Evolutionary conservation across 2,888 invertebrate species (phyloP).

Genomic region (Phyllotreta cruciferae): DNA sequence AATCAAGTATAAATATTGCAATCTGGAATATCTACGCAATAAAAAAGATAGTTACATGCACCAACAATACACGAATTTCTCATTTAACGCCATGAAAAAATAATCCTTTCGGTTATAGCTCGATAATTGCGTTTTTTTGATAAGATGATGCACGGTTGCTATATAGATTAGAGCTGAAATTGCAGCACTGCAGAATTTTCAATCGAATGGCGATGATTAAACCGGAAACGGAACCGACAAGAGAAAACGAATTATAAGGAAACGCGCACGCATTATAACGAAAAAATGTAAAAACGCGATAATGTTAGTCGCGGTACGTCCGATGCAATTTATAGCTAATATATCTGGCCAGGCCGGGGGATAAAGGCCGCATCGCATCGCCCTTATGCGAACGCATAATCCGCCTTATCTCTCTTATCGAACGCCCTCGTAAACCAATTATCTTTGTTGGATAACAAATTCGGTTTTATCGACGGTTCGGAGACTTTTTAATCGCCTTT

Average conservation of each 20-base stretch:
- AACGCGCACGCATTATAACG: slow-evolving; percentile 36
- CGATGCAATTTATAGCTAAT: slow-evolving; percentile 53
- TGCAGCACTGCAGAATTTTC: too few species aligned
- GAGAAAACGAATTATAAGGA: slow-evolving; percentile 35
- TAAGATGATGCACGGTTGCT: too few species aligned
- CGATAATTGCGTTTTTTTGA: too few species aligned
- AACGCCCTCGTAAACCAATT: slow-evolving; percentile 47
- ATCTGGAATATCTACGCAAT: too few species aligned
- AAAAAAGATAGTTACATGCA: too few species aligned
- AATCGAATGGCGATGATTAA: too few species aligned
- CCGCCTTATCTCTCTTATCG: slow-evolving; percentile 46
- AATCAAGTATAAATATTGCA: too few species aligned
- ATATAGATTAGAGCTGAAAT: too few species aligned
- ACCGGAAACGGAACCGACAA: background rate
- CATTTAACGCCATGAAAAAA: too few species aligned
- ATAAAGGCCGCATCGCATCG: slow-evolving; percentile 36
- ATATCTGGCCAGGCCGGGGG: slow-evolving; percentile 44
- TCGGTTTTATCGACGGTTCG: slow-evolving; percentile 24
- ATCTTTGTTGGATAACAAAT: slow-evolving; percentile 39
- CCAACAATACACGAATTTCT: too few species aligned
- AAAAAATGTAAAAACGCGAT: slow-evolving; percentile 10
- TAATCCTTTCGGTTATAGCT: too few species aligned
- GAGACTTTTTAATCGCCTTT: background rate
- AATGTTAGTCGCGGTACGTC: slow-evolving; percentile 43
- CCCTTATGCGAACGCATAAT: slow-evolving; percentile 40